Base-by-base conservation (phyloP, 92 coral and sea anemone genomes). In the Isaurus tuberculatus region DNA sequence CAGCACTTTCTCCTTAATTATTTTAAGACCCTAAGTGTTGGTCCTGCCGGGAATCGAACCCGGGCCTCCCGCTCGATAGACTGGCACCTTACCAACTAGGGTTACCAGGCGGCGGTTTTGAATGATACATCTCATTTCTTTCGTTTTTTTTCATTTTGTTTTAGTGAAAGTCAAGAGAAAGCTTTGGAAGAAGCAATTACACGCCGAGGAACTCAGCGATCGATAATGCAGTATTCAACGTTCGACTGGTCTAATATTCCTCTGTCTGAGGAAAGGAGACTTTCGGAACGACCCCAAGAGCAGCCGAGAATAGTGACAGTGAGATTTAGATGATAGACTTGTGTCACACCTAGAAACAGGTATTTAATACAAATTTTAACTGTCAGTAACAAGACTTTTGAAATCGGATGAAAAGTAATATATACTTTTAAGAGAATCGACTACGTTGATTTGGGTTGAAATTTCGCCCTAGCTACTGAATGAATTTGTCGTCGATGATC, bases 201-300 rank as follows among this genome's bases (percentile, higher is more conserved):
- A 73, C 83, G 86, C 19, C 90, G 98, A 19, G 91, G 95, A 57
- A 75, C 92, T 32, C 98, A 91, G 75, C 83, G 98, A 51, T 95
- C 98, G n/a, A 88, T 95, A 10, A 92, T 95, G 90, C 98, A 95
- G 70, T 95, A 95, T 75, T 94, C 98, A 16, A 90, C 96, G n/a
- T 94, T 95, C 84, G 98, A 95, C 70, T 95, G 98, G 98, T 95
- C 98, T 27, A 73, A 93, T 60, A 89, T 95, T 14, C 98, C 98
- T 51, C 87, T 92, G 13, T 94, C 98, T 37, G 89, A 95, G 79
- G 98, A 95, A 51, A 90, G 84, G 71, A 86, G 98, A 70, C 96
- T 95, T 29, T 70, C 88, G 1, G 87, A 80, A 10, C 92, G 85
- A 36, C 72, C 86, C 4, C 51, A 89, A 16, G 90, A 90, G 40